Base-by-base conservation (phyloP, 2,113 vertebrate species). In the Ophiodon elongatus region DNA sequence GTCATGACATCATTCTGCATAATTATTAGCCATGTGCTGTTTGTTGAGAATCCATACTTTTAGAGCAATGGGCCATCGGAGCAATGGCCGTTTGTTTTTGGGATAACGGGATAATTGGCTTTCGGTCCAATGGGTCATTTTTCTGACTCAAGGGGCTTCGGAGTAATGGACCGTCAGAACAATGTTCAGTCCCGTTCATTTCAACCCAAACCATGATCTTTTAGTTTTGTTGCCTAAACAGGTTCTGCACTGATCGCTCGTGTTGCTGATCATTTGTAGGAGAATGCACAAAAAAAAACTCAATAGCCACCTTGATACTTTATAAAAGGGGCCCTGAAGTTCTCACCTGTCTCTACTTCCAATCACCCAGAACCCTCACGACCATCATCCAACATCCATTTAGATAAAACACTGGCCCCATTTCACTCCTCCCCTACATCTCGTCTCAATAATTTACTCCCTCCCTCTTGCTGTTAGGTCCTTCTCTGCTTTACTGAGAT, bases 341-440 rank as follows among this genome's bases (percentile, higher is more conserved):
- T 23, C 21, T 43, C 74, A 57, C 52, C 65, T 33, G 27, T 43
- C 47, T 79, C 37, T 14, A 73, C 29, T 57, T 68, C 17, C 64
- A 45, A 75, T 69, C 86, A 73, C 21, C 75, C 43, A 29, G 37
- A 69, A 54, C 43, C 67, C 63, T 80, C 64, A 79, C 6, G 1
- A 35, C 71, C 75, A 72, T 71, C 69, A 80, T 56, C 67, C 39
- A 21, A 31, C 57, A 45, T 71, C 45, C 56, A 86, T 74, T 85
- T 56, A 60, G 54, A 86, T 79, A 70, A 82, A 80, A 79, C 84
- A 67, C 69, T 63, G 67, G 67, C 68, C 70, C 31, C 63, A 29
- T 77, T 59, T 60, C 60, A 41, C 70, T 31, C 52, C n/a, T 43
- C 56, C 69, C n/a, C 11, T 81, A 50, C 59, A 29, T 68, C 56